Evolutionary conservation across 1,140 invertebrate genomes (phyloP).

Genomic region (Gonioctena quinquepunctata): DNA sequence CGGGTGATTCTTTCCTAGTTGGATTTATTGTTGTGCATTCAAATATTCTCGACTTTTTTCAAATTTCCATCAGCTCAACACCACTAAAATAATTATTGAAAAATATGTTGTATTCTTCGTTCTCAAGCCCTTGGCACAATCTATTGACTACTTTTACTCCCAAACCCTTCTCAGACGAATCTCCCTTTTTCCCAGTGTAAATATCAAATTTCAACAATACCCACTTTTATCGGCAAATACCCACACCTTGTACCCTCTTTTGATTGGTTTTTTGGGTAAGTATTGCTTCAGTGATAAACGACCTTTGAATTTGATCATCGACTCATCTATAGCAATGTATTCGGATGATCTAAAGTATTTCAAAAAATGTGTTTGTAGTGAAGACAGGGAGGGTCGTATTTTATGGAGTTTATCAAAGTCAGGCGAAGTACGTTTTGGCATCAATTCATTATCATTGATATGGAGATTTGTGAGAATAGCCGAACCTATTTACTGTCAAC

Average conservation of each 20-base stretch:
- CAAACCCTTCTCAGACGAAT: conserved; percentile 21
- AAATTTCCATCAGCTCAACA: not conserved
- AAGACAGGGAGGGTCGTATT: conserved; percentile 43
- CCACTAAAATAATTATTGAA: conserved; percentile 28
- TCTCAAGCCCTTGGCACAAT: not conserved
- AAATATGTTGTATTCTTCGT: conserved; percentile 20
- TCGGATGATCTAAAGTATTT: not conserved
- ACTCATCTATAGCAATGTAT: conserved; percentile 27
- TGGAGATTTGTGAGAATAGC: conserved; percentile 49
- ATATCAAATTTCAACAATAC: conserved; percentile 44
- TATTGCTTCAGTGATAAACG: conserved; percentile 46
- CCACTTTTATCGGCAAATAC: conserved; percentile 39
- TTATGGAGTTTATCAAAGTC: conserved; percentile 54
- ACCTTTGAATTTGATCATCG: conserved; percentile 41
- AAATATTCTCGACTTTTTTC: conserved; percentile 8
- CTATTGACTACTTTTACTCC: conserved; percentile 31
- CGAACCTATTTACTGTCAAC: conserved; percentile 55
- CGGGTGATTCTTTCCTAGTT: conserved; percentile 39
- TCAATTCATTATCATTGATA: conserved; percentile 50
- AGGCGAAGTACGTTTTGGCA: conserved; percentile 37
- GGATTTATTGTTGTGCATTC: conserved; percentile 54
- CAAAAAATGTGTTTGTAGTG: conserved; percentile 6
- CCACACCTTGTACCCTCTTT: conserved; percentile 52
- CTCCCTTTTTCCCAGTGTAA: conserved; percentile 37
- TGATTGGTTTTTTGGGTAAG: conserved; percentile 47